phyloP scores from a whole-genome alignment of 2,797 vertebrate species.

The Phataginus tricuspis region DNA sequence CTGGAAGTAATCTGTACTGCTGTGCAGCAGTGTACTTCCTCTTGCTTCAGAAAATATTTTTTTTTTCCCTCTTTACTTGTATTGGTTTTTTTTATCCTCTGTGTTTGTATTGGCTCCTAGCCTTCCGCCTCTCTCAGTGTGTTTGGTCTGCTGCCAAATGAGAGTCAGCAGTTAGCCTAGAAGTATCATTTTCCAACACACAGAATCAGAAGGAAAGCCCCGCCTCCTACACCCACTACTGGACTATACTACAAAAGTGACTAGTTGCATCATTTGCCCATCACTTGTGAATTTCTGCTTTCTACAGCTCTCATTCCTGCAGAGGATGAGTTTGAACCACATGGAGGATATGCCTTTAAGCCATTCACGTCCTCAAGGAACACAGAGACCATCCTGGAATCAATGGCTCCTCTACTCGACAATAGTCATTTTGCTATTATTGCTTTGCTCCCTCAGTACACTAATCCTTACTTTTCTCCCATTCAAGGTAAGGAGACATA shows the following conservation, averaged over 20 bases:
- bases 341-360: constrained; percentile 54
- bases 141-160: constrained; percentile 73
- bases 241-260: constrained; percentile 73
- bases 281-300: constrained; percentile 62
- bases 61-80: not conserved
- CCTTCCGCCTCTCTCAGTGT: not conserved
- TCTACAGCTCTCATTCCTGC: constrained; percentile 32
- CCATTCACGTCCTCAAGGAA: not conserved
- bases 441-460: not conserved
- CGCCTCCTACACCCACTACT: constrained; percentile 74
- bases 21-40: constrained; percentile 26
- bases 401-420: not conserved
- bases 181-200: constrained; percentile 59
- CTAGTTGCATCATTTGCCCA: not conserved
- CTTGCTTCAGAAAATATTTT: constrained; percentile 41
- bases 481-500: constrained; percentile 73
- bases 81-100: not conserved
- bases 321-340: constrained; percentile 51
- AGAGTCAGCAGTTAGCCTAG: constrained; percentile 65
- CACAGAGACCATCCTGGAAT: constrained; percentile 48
- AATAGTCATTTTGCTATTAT: not conserved
- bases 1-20: constrained; percentile 10
- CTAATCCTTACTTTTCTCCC: not conserved
- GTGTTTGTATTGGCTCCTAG: constrained; percentile 44
- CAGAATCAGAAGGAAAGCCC: constrained; percentile 72